Evolutionary conservation across 2,888 invertebrate genomes (phyloP), one percentile per base, ranked within the genome.

Genomic region (Pristionchus maxplancki): DNA sequence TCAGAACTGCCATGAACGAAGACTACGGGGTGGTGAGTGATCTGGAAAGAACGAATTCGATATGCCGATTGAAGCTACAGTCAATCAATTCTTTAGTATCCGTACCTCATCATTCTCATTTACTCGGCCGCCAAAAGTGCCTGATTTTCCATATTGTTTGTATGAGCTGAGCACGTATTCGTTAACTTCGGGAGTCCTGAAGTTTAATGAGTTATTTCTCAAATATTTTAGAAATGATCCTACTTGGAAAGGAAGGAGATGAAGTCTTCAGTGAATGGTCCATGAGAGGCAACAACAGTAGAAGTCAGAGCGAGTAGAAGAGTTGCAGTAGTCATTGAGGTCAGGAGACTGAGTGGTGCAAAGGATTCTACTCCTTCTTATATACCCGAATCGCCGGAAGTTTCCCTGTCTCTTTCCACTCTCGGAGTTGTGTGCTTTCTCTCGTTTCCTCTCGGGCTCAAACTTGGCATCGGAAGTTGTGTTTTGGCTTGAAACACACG

Each of bases 1-100:
- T 93, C 93, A 9, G 93, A 93, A 85, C 93, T 93, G 28, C 93
- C 93, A 86, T 93, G 93, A 31, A 93, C 91, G 89, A 93, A 93
- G 13, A 93, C 58, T 15, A 93, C 91, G 0, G 93, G 93, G 5
- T 89, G 90, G 44, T 91, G 89, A 9, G 62, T 20, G 28, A 92
- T 88, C 93, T 93, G n/a, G 67, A 81, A 13, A 58, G 31, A 37
- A 15, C n/a, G n/a, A n/a, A n/a, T n/a, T n/a, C n/a, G n/a, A n/a
- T n/a, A n/a, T n/a, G n/a, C n/a, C n/a, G n/a, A n/a, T n/a, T n/a
- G n/a, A n/a, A n/a, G n/a, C n/a, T n/a, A n/a, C n/a, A n/a, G n/a
- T n/a, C n/a, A n/a, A n/a, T n/a, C n/a, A n/a, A n/a, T n/a, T n/a
- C n/a, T n/a, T n/a, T n/a, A n/a, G n/a, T n/a, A n/a, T n/a, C n/a